Evolutionary conservation across 2,888 invertebrate genomes (phyloP).

Genomic region (Erebia epiphron): DNA sequence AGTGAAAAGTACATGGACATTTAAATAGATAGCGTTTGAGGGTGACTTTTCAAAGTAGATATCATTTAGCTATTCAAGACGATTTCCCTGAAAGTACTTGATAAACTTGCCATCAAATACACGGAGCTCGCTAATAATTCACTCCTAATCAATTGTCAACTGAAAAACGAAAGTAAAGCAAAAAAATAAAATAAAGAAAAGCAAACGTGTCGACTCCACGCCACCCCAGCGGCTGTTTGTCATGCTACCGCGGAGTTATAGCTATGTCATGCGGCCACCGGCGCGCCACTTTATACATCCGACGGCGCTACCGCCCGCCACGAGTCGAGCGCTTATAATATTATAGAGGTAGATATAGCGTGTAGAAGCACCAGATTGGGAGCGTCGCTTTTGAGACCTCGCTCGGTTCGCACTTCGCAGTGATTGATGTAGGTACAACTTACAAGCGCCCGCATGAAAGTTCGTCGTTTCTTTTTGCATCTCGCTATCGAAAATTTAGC

Average conservation of each 20-base stretch:
- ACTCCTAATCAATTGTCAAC: constrained; percentile 5
- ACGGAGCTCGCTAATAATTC: neutral
- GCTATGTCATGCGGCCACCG: constrained; percentile 82
- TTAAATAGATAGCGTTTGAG: too few relatives aligned
- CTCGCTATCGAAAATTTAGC: constrained; percentile 28
- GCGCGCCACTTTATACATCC: constrained; percentile 83
- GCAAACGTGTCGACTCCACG: constrained; percentile 56
- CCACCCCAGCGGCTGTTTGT: constrained; percentile 68
- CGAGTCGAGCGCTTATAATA: constrained; percentile 47
- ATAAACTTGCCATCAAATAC: neutral
- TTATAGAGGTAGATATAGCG: constrained; percentile 29
- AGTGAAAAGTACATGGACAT: too few relatives aligned
- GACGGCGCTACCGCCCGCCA: constrained; percentile 71
- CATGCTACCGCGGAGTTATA: constrained; percentile 80
- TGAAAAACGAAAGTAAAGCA: constrained; percentile 27
- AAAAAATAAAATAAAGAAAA: constrained; percentile 39
- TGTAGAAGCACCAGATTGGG: constrained; percentile 40
- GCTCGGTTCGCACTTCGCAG: constrained; percentile 18
- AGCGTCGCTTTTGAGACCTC: constrained; percentile 41
- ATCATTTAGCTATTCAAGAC: neutral
- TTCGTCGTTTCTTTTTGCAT: constrained; percentile 29
- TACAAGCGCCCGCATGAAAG: too few relatives aligned
- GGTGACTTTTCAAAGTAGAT: too few relatives aligned
- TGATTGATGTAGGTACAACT: constrained; percentile 24
- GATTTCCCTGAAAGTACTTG: neutral